Conservation (phyloP, 2,888 invertebrate genomes). For the Erynnis tages region DNA sequence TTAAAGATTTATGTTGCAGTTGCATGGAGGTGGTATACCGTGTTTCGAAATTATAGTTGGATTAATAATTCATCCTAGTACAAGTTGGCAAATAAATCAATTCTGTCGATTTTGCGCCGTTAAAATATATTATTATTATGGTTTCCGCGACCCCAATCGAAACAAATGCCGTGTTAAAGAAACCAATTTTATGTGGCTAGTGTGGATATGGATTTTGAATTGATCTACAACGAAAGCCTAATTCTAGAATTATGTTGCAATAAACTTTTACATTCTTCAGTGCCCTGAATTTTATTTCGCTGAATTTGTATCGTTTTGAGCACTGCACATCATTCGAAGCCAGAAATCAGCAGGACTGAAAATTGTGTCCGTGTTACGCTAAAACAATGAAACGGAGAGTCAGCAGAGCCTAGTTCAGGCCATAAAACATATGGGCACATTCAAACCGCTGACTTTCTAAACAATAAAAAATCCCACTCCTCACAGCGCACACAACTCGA, state of each 20-base stretch:
- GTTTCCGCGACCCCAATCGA: constrained; percentile 8
- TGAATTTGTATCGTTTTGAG: background rate
- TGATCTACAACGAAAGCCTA: no score
- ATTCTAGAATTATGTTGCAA: no score
- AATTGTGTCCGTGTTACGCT: no score
- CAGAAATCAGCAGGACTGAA: no score
- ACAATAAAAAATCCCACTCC: constrained; percentile 21
- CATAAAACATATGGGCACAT: background rate
- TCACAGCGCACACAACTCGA: constrained; percentile 49
- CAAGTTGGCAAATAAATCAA: constrained; percentile 51
- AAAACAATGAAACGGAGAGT: no score
- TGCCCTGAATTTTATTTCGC: no score
- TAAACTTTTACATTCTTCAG: no score
- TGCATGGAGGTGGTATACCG: constrained; percentile 20
- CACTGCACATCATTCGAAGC: background rate
- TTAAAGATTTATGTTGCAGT: background rate
- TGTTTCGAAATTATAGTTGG: constrained; percentile 51
- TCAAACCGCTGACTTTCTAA: constrained; percentile 8
- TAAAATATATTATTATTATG: constrained; percentile 25
- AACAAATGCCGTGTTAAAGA: background rate
- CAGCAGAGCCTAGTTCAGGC: background rate
- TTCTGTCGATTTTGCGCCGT: constrained; percentile 32
- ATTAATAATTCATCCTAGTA: constrained; percentile 60
- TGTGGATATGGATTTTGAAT: no score
- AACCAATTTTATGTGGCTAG: background rate